phyloP scores from a whole-genome alignment of 2,113 vertebrate genomes.

The Ictidomys tridecemlineatus region DNA sequence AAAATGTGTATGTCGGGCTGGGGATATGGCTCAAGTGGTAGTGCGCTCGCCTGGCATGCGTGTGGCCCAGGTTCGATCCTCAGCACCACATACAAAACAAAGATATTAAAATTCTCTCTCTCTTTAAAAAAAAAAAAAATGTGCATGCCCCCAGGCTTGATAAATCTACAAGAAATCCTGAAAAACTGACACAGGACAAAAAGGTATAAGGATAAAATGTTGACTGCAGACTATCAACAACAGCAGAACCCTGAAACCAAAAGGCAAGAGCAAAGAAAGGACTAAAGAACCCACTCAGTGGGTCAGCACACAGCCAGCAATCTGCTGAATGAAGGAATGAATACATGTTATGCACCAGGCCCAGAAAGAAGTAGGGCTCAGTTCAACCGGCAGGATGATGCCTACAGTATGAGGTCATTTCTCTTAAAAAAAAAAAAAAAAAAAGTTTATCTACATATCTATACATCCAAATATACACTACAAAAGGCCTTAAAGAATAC shows the following conservation, averaged over 20 bases:
- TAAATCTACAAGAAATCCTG: neutral
- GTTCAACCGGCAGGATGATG: neutral
- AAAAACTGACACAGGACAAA: neutral
- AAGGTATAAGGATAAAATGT: neutral
- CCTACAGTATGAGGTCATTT: neutral
- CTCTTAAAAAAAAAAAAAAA: neutral
- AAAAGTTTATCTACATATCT: too few species aligned
- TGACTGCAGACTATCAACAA: neutral
- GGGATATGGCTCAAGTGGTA: too few species aligned
- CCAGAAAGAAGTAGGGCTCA: neutral
- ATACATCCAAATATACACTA: neutral
- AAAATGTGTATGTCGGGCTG: neutral
- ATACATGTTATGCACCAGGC: neutral
- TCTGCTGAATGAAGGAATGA: neutral
- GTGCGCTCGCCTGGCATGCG: too few species aligned
- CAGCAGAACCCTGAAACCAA: neutral
- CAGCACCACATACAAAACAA: too few species aligned
- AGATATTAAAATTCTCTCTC: too few species aligned
- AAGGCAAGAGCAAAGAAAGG: neutral
- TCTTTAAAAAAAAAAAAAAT: neutral
- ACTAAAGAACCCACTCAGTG: neutral
- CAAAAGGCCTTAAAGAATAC: neutral
- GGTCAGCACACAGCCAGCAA: neutral
- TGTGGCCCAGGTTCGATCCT: too few species aligned
- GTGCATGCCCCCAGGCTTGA: neutral